A percentile compares a stretch with the other conserved stretches of the same genome.
Conservation (phyloP, 2,888 invertebrate species). For the Oligia strigilis region DNA sequence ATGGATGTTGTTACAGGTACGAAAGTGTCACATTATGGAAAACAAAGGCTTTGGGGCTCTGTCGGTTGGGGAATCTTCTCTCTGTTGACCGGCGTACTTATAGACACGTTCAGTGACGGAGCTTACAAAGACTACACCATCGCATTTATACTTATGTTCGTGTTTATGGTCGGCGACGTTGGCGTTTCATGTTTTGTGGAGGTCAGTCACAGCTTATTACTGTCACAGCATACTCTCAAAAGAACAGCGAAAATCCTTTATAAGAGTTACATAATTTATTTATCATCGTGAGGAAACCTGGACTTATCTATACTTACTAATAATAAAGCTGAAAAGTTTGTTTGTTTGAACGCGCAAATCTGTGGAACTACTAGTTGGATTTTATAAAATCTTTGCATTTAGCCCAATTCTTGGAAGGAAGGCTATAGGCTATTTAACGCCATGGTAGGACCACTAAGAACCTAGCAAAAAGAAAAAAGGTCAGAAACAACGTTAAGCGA, state of each 20-base stretch:
- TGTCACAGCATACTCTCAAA: neutral
- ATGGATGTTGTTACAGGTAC: slow-evolving; percentile 88
- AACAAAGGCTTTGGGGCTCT: slow-evolving; percentile 96
- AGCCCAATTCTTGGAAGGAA: neutral
- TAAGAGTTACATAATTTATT: neutral
- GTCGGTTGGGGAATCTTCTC: slow-evolving; percentile 96
- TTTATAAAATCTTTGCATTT: neutral
- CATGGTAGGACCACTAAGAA: neutral
- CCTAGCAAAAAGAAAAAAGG: neutral
- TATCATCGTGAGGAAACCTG: too few relatives aligned
- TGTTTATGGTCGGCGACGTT: slow-evolving; percentile 92
- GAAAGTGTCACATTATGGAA: slow-evolving; percentile 94
- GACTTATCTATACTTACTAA: too few relatives aligned
- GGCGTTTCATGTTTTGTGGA: slow-evolving; percentile 92
- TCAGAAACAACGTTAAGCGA: neutral
- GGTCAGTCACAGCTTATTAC: slow-evolving; percentile 76
- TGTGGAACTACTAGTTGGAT: neutral
- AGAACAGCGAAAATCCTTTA: neutral
- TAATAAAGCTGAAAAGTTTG: neutral
- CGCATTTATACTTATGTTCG: slow-evolving; percentile 94
- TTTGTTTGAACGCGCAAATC: neutral
- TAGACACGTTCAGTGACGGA: slow-evolving; percentile 93
- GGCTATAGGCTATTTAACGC: neutral
- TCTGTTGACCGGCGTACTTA: slow-evolving; percentile 94
- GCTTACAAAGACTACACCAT: slow-evolving; percentile 93